Evolutionary conservation across 2,113 vertebrate species (phyloP).

Genomic region (Castor canadensis): DNA sequence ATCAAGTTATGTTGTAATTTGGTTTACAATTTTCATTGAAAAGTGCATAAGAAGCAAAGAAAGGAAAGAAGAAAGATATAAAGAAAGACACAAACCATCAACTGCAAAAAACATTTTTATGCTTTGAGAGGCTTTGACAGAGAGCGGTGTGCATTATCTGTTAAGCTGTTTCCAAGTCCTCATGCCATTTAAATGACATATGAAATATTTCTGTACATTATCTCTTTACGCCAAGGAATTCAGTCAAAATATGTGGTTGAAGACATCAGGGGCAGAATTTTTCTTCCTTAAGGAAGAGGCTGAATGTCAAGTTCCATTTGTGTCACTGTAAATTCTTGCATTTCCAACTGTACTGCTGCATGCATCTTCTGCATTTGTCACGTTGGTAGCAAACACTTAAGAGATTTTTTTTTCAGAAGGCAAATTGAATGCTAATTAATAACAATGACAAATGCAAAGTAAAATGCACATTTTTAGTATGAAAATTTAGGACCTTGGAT

Average conservation of each 20-base stretch:
- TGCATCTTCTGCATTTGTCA: background rate
- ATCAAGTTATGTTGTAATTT: background rate
- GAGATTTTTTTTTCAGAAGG: background rate
- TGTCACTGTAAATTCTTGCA: conserved; percentile 45
- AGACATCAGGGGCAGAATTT: conserved; percentile 33
- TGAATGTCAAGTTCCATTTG: conserved; percentile 41
- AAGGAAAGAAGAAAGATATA: background rate
- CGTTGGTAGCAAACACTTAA: background rate
- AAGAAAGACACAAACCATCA: background rate
- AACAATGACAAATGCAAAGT: background rate
- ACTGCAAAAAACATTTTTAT: background rate
- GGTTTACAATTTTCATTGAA: background rate
- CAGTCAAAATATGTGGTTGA: conserved; percentile 63
- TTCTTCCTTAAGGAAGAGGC: conserved; percentile 61
- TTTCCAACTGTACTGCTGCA: background rate
- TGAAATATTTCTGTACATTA: conserved; percentile 23
- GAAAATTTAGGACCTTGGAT: conserved; percentile 5
- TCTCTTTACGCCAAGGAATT: conserved; percentile 68
- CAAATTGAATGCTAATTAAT: background rate
- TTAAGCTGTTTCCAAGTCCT: conserved; percentile 56
- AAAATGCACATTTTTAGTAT: background rate
- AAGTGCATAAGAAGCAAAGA: background rate
- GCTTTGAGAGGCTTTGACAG: conserved; percentile 32
- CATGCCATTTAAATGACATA: conserved; percentile 69
- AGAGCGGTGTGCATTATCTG: conserved; percentile 55